Base-by-base conservation (phyloP, 2,888 invertebrate species). In the Trachelus troglodyta region DNA sequence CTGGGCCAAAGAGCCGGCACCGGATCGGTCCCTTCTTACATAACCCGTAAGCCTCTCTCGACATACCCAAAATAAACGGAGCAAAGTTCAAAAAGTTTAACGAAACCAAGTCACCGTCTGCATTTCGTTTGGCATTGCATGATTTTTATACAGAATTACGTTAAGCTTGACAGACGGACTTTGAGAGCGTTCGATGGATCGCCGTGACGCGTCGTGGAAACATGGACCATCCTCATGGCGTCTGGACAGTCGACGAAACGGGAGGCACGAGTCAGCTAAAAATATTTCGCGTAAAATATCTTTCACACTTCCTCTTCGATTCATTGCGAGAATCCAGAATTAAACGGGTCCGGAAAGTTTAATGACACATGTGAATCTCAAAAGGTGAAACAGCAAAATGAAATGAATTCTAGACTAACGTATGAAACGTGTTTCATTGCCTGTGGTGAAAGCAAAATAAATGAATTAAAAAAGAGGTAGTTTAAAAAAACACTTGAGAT, bases 51-150 rank as follows among this genome's bases (percentile, higher is more conserved):
- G 37, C 33, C 68, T 69, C 12, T 73, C 69, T 33, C 31, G 73
- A 35, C 73, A 71, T 69, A 40, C 73, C 69, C 75, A 84, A 83
- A 85, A 85, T 85, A 85, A 84, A 83, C 79, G 80, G 75, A 82
- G 80, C 80, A 76, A 75, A 73, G 76, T 78, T 79, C 73, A 34
- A 71, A 71, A 71, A 71, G 34, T 71, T 34, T 34, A 71, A 71
- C 9, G 56, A 56, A 56, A 56, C 56, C 56, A 56, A 56, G 56
- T 23, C 56, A 56, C 56, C 56, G 56, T 56, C 56, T 23, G 56
- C 56, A 56, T 23, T 56, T 56, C 23, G 23, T 56, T 15, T 23
- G 56, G 23, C 23, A 23, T 56, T 56, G 23, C 56, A 1, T 9
- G 23, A 56, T 56, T 56, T 56, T 56, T 56, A 56, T 23, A 9